phyloP scores from a whole-genome alignment of 2,113 vertebrate genomes.

The Pelodiscus sinensis region DNA sequence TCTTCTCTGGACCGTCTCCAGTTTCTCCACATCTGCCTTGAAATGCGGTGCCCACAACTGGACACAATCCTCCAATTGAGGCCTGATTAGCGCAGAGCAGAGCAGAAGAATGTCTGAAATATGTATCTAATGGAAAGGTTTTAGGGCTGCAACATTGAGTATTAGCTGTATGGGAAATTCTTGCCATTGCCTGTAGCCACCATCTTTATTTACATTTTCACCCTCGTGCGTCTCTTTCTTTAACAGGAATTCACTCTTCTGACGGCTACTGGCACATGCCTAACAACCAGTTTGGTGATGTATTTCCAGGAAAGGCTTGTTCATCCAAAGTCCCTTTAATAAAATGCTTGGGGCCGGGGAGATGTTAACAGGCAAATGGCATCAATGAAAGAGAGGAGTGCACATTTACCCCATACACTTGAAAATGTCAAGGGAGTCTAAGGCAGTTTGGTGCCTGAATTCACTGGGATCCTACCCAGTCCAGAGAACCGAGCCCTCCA shows the following conservation, averaged over 20 bases:
- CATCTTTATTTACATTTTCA: background rate
- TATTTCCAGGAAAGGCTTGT: background rate
- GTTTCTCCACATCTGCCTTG: too few relatives aligned
- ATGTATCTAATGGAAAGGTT: background rate
- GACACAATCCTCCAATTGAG: too few relatives aligned
- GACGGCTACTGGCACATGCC: background rate
- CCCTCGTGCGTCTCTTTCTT: background rate
- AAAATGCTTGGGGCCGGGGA: background rate
- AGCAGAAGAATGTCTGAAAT: background rate
- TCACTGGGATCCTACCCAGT: rapidly evolving
- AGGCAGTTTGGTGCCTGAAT: background rate
- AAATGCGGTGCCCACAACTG: too few relatives aligned
- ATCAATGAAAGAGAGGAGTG: background rate
- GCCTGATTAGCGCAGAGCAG: too few relatives aligned
- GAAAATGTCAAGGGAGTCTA: background rate
- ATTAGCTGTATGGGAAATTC: background rate
- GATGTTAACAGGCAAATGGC: background rate
- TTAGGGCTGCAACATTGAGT: background rate
- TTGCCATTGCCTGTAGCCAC: background rate
- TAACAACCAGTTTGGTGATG: background rate
- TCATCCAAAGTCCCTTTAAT: background rate
- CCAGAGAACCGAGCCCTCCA: background rate
- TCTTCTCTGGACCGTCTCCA: too few relatives aligned
- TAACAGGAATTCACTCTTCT: background rate
- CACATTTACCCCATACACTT: background rate